phyloP scores from a whole-genome alignment of 2,888 invertebrate genomes.

The Trichopoda pennipes region DNA sequence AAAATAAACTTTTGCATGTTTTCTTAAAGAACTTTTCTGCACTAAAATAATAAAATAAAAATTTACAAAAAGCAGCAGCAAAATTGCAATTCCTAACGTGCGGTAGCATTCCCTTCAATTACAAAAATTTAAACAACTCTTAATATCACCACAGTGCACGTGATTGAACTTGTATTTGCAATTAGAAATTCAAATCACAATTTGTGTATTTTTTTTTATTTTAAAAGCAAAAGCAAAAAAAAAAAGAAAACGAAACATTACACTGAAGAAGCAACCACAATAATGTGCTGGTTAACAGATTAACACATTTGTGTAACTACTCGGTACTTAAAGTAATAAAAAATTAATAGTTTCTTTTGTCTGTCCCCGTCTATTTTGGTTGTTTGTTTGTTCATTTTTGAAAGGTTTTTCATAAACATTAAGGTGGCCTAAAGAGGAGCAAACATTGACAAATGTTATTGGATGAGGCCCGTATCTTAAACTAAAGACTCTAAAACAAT shows the following conservation, averaged over 20 bases:
- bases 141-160: slow-evolving; percentile 64
- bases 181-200: slow-evolving; percentile 70
- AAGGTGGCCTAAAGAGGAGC: slow-evolving; percentile 27
- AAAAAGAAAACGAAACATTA: slow-evolving; percentile 23
- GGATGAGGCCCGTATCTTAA: slow-evolving; percentile 6
- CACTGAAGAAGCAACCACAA: slow-evolving; percentile 63
- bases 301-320: slow-evolving; percentile 67
- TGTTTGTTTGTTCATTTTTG: slow-evolving; percentile 43
- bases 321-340: slow-evolving; percentile 59
- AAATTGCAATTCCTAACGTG: too few relatives aligned
- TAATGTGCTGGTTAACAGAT: slow-evolving; percentile 63
- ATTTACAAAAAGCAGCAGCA: too few relatives aligned
- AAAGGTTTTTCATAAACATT: slow-evolving; percentile 53
- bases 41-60: too few relatives aligned
- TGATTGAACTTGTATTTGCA: slow-evolving; percentile 69
- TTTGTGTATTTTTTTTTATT: slow-evolving; percentile 48
- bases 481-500: slow-evolving; percentile 50
- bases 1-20: too few relatives aligned
- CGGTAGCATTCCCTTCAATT: slow-evolving; percentile 21
- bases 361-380: neutral
- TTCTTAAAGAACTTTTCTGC: too few relatives aligned
- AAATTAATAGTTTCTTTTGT: slow-evolving; percentile 46
- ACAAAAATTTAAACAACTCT: slow-evolving; percentile 23
- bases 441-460: neutral
- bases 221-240: too few relatives aligned